These are phyloP conservation scores for Erynnis tages DNA, from an alignment of 2,888 invertebrate species.

Conservation along the genomic window DNA sequence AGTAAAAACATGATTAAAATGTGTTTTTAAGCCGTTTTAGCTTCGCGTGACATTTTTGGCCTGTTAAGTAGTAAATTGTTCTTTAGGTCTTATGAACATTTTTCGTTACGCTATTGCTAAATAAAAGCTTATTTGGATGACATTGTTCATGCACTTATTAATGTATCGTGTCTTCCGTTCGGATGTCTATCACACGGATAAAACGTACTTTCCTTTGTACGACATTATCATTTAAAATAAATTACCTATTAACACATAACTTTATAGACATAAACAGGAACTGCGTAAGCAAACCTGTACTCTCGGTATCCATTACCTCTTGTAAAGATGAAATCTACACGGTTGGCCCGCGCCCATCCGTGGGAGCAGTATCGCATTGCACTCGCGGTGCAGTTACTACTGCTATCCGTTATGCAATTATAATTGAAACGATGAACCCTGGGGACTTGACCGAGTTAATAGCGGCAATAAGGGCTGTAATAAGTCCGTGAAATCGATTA, in stretches of 20 bases:
- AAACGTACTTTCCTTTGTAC: background rate
- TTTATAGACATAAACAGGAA: slow-evolving; percentile 3
- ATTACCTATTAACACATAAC: background rate
- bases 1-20: no score
- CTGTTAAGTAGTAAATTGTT: no score
- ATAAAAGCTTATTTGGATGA: no score
- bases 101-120: no score
- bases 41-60: no score
- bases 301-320: slow-evolving; percentile 7
- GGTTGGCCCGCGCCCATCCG: slow-evolving; percentile 3
- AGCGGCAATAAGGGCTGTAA: background rate
- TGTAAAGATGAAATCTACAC: slow-evolving; percentile 17
- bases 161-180: no score
- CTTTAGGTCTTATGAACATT: no score
- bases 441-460: slow-evolving; percentile 5
- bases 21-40: no score
- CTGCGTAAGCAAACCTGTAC: slow-evolving; percentile 3
- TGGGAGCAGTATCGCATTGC: slow-evolving; percentile 16
- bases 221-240: background rate
- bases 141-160: no score
- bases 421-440: slow-evolving; percentile 15
- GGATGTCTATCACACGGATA: no score
- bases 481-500: background rate
- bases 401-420: slow-evolving; percentile 9
- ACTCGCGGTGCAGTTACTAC: slow-evolving; percentile 6